A percentile compares a stretch with the other conserved stretches of the same genome.
Conservation (phyloP, 2,888 invertebrate genomes). For the Andrena hattorfiana region DNA sequence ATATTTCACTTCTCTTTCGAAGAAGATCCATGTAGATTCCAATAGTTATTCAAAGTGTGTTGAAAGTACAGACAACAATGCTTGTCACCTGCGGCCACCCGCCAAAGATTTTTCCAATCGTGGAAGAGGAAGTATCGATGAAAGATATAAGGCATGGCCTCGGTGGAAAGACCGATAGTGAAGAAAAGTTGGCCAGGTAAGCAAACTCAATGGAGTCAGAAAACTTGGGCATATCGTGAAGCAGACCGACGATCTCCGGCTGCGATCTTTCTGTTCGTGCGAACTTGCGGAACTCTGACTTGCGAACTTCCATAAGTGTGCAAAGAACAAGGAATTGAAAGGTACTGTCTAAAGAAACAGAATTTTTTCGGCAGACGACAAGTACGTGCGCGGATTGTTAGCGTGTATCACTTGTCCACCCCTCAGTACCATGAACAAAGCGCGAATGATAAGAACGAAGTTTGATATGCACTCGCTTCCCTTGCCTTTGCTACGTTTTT, state of each 20-base stretch:
- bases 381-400: background rate
- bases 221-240: slow-evolving; percentile 38
- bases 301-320: slow-evolving; percentile 23
- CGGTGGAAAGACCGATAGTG: slow-evolving; percentile 12
- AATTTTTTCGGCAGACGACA: slow-evolving; percentile 1
- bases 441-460: background rate
- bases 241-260: slow-evolving; percentile 18
- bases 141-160: background rate
- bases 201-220: slow-evolving; percentile 54
- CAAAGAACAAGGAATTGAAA: slow-evolving; percentile 25
- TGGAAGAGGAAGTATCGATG: slow-evolving; percentile 2
- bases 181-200: slow-evolving; percentile 51
- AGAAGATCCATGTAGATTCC: slow-evolving; percentile 5
- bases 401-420: background rate
- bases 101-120: slow-evolving; percentile 23
- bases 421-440: slow-evolving; percentile 23
- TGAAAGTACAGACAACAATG: background rate
- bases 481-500: background rate
- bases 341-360: slow-evolving; percentile 3
- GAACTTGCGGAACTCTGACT: slow-evolving; percentile 36
- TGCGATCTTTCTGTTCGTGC: slow-evolving; percentile 21
- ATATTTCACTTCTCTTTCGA: background rate
- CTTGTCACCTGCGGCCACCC: slow-evolving; percentile 11
- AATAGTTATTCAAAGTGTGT: slow-evolving; percentile 16
- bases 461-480: background rate